phyloP scores from a whole-genome alignment of 2,113 vertebrate species.

The Nyctibius bracteatus region DNA sequence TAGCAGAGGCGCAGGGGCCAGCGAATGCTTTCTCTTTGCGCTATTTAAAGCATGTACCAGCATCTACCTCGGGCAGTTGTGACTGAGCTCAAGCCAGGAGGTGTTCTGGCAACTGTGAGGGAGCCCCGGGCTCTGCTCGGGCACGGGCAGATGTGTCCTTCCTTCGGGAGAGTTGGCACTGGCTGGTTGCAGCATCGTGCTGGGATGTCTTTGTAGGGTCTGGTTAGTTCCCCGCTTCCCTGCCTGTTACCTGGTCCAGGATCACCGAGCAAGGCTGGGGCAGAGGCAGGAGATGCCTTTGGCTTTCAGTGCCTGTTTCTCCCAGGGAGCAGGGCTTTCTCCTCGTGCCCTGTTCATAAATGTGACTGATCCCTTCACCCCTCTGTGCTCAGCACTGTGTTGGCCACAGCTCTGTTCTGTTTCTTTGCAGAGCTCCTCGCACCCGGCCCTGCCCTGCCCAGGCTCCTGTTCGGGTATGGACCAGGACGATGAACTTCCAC shows the following conservation, averaged over 20 bases:
- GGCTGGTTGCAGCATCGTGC: fast-evolving
- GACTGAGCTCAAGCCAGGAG: not conserved
- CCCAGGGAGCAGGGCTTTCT: not conserved
- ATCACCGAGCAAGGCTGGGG: not conserved
- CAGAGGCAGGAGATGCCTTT: not conserved
- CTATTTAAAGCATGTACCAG: not conserved
- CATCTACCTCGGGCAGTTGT: not conserved
- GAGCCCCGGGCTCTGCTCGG: fast-evolving
- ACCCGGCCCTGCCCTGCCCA: not conserved
- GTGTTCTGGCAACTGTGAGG: not conserved
- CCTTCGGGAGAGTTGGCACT: not conserved
- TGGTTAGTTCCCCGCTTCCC: not conserved
- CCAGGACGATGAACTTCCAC: not conserved
- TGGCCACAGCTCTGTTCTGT: not conserved
- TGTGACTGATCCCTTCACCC: not conserved
- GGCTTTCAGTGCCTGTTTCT: not conserved
- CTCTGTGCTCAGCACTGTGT: not conserved
- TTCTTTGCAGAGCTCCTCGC: not conserved
- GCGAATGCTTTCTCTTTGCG: not conserved
- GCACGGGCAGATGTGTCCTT: not conserved
- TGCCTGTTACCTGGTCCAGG: not conserved
- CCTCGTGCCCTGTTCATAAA: not conserved
- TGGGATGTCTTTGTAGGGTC: not conserved
- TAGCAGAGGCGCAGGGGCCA: not conserved
- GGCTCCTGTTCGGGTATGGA: fast-evolving